Evolutionary conservation across 2,888 invertebrate species (phyloP), one percentile per base, ranked within the genome.

Genomic region (Hesperia comma): DNA sequence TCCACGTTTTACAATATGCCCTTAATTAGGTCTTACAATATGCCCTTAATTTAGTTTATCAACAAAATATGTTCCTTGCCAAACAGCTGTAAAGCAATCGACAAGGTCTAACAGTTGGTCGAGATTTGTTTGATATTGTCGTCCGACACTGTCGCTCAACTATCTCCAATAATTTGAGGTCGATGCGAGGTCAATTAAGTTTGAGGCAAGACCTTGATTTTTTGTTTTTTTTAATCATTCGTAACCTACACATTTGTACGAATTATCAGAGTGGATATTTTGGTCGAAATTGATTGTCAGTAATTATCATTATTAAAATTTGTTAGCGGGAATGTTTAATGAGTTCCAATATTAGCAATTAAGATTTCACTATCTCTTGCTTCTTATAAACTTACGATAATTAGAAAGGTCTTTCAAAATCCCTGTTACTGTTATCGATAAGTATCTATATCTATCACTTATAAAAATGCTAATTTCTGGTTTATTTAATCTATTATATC

Each of bases 121-220:
- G 19, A 49, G 49, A 49, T 49, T 49, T 19, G 49, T 49, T 19
- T 49, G 49, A 49, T 49, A 49, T 49, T 49, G 49, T 49, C 49
- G 49, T 46, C 43, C 43, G 43, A 17, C 43, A 46, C 17, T 46
- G 43, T 46, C 43, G 43, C 43, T 46, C 19, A 12, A 19, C 49
- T 49, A 19, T 49, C 49, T 49, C 19, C 49, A 46, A 46, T 46
- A 49, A 49, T 19, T 49, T 49, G 49, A 49, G 49, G 49, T 49
- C 49, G 49, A 19, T 19, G 1, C 49, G 49, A 49, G 49, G 49
- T 49, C 19, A 49, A 49, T 49, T 46, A 7, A 46, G 43, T 49
- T 49, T 19, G 49, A 49, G 10, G 19, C 49, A 12, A 49, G 19
- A 2, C 49, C 19, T 49, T 17, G 4, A 19, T 49, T 49, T 49